phyloP scores from a whole-genome alignment of 2,113 vertebrate genomes.

The Macrotis lagotis region DNA sequence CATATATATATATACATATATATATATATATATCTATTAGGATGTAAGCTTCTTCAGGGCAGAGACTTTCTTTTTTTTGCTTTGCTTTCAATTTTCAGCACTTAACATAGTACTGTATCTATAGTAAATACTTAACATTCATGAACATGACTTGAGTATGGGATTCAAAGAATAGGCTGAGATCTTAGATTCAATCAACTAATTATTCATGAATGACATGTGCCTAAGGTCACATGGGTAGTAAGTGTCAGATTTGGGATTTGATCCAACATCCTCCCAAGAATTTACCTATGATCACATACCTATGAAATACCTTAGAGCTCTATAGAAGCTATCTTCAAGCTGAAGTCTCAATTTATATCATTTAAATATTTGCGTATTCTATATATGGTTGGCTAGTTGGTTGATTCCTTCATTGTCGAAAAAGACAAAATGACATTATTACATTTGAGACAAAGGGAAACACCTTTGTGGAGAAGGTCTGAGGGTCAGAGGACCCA shows the following conservation, averaged over 20 bases:
- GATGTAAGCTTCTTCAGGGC: background rate
- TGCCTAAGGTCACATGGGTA: background rate
- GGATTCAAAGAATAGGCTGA: background rate
- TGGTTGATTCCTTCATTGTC: too few relatives aligned
- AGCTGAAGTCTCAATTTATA: background rate
- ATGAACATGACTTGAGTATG: background rate
- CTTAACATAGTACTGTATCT: background rate
- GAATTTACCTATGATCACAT: background rate
- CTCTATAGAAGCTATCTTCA: background rate
- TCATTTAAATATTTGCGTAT: background rate
- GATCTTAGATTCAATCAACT: background rate
- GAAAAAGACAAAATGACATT: too few relatives aligned
- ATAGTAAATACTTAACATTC: background rate
- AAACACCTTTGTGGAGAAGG: too few relatives aligned
- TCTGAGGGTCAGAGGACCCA: too few relatives aligned
- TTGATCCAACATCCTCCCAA: background rate
- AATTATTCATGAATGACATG: background rate
- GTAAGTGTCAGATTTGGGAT: background rate
- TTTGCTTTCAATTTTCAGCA: background rate
- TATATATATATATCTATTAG: background rate
- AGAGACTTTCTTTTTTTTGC: background rate
- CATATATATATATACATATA: too few relatives aligned
- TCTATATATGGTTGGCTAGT: too few relatives aligned
- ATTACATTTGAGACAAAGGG: too few relatives aligned
- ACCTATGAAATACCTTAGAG: constrained; percentile 1